phyloP scores from a whole-genome alignment of 2,888 invertebrate species.

The Oconnorella tubifera region DNA sequence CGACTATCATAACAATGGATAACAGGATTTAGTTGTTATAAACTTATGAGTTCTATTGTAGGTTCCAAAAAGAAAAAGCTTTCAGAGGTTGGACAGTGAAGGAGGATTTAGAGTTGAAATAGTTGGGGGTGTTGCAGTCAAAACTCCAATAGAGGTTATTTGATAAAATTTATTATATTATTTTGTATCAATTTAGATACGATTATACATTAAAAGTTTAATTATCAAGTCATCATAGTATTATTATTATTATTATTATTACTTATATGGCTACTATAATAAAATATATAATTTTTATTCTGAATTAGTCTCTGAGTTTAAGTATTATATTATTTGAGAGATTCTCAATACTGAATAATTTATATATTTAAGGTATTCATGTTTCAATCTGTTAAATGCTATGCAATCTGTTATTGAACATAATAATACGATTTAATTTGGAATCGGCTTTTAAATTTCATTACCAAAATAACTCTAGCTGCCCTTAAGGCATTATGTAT shows the following conservation, averaged over 20 bases:
- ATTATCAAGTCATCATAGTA: neutral
- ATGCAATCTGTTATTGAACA: too few relatives aligned
- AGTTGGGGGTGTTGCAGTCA: neutral
- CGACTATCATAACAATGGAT: too few relatives aligned
- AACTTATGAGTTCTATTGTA: neutral
- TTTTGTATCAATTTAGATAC: neutral
- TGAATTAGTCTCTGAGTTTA: neutral
- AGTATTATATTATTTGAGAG: too few relatives aligned
- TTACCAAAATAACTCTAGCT: too few relatives aligned
- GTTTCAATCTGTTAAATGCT: too few relatives aligned
- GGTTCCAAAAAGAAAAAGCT: neutral
- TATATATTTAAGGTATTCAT: too few relatives aligned
- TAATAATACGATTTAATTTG: too few relatives aligned
- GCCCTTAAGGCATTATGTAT: too few relatives aligned
- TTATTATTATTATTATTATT: neutral
- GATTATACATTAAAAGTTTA: neutral
- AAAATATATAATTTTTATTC: neutral
- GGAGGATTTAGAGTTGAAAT: constrained; percentile 2
- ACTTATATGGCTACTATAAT: neutral
- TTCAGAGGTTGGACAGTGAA: neutral
- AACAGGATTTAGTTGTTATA: too few relatives aligned
- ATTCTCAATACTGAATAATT: too few relatives aligned
- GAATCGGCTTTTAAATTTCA: too few relatives aligned
- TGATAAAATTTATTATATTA: neutral
- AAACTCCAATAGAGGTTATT: constrained; percentile 1